Evolutionary conservation across 2,113 vertebrate genomes (phyloP).

Genomic region (Eidolon helvum): DNA sequence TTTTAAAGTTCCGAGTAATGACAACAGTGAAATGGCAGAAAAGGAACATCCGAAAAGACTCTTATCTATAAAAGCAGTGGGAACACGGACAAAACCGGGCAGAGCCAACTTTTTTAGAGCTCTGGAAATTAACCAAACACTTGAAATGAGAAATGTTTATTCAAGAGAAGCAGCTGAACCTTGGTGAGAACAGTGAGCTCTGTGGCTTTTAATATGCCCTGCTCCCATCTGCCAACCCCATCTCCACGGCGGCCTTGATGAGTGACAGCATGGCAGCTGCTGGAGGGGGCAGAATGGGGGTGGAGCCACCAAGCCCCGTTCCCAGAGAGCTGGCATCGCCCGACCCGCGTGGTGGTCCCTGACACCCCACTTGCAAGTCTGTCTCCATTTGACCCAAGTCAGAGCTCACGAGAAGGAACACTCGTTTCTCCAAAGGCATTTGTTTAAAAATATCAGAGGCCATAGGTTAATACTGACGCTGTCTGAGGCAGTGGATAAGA

Average conservation of each 20-base stretch:
- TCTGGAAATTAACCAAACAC: background rate
- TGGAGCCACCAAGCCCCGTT: background rate
- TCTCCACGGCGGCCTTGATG: background rate
- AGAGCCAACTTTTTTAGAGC: background rate
- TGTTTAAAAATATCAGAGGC: background rate
- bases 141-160: background rate
- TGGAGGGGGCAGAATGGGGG: too few species aligned
- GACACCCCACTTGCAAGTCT: background rate
- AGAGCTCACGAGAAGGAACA: background rate
- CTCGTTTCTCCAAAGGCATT: background rate
- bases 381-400: background rate
- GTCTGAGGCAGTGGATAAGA: background rate
- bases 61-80: background rate
- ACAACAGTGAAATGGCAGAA: background rate
- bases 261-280: too few species aligned
- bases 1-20: background rate
- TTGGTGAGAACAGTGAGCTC: background rate
- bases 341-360: background rate
- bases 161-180: background rate
- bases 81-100: background rate
- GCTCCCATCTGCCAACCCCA: background rate
- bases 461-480: rapidly evolving
- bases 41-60: background rate
- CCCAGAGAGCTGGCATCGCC: background rate
- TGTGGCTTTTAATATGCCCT: background rate